Evolutionary conservation across 2,888 invertebrate species (phyloP).

Genomic region (Tolmerus cingulatus): DNA sequence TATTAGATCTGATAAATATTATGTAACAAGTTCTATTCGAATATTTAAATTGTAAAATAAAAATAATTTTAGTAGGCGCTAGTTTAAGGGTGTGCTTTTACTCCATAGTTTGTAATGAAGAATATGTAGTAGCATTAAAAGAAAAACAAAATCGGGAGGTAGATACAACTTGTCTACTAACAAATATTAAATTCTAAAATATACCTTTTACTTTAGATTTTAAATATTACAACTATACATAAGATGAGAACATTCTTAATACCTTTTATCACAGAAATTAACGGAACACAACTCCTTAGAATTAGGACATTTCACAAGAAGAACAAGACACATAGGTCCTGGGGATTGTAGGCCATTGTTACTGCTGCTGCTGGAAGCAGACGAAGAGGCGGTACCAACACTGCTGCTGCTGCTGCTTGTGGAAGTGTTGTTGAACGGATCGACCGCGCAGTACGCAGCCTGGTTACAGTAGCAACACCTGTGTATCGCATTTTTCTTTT

Average conservation of each 20-base stretch:
- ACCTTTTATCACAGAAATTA: slow-evolving; percentile 64
- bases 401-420: slow-evolving; percentile 49
- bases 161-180: no score
- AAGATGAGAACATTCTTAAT: slow-evolving; percentile 47
- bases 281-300: slow-evolving; percentile 63
- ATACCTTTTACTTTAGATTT: background rate
- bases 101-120: no score
- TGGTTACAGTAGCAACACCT: slow-evolving; percentile 46
- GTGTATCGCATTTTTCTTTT: slow-evolving; percentile 58
- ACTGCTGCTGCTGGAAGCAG: slow-evolving; percentile 30
- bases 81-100: no score
- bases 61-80: no score
- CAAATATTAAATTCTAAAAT: background rate
- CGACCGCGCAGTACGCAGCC: slow-evolving; percentile 4
- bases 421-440: slow-evolving; percentile 44
- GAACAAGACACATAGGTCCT: slow-evolving; percentile 63
- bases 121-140: no score
- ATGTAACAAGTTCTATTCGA: no score
- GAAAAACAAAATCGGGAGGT: no score
- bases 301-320: slow-evolving; percentile 64
- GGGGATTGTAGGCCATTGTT: slow-evolving; percentile 25
- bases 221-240: background rate
- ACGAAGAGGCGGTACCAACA: slow-evolving; percentile 49
- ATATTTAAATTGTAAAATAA: no score
- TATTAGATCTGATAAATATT: no score